These are phyloP conservation scores for Epicampocera succincta DNA, from an alignment of 2,888 invertebrate species.

Conservation along the genomic window DNA sequence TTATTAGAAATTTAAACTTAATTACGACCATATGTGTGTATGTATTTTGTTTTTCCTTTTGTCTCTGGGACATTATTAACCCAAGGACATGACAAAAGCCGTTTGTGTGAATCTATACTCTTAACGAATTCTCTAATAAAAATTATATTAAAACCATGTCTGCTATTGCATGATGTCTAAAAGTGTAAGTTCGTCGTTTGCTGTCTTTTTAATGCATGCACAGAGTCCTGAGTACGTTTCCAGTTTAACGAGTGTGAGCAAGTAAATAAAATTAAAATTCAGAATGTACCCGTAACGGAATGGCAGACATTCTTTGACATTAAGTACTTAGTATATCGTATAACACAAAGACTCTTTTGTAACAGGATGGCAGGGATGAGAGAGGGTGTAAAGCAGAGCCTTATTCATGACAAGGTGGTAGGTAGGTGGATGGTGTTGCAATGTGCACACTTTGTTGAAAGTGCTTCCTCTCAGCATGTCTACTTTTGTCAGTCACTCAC, in stretches of 20 bases:
- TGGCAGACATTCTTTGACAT: conserved; percentile 53
- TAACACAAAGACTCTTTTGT: conserved; percentile 51
- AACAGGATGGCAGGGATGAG: not conserved
- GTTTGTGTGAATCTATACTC: not conserved
- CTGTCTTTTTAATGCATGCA: conserved; percentile 6
- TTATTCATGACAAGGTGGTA: not conserved
- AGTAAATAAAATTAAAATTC: conserved; percentile 67
- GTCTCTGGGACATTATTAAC: not conserved
- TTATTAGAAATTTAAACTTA: conserved; percentile 21
- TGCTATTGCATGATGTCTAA: conserved; percentile 19
- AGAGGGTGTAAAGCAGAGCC: not conserved
- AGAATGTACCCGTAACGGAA: conserved; percentile 56
- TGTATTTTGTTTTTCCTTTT: not conserved
- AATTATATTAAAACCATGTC: conserved; percentile 66
- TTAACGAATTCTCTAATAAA: conserved; percentile 48
- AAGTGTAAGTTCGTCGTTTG: conserved; percentile 39
- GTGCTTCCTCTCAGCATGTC: conserved; percentile 34
- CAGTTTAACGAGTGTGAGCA: conserved; percentile 28
- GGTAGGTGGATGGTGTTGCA: not conserved
- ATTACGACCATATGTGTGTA: conserved; percentile 29
- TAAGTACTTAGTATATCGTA: conserved; percentile 47
- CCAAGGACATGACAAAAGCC: not conserved
- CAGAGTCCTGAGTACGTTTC: conserved; percentile 9
- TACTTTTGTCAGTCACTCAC: conserved; percentile 19
- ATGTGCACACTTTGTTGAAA: conserved; percentile 20